Conservation (phyloP, 2,797 vertebrate genomes). For the Rhinatrema bivittatum region DNA sequence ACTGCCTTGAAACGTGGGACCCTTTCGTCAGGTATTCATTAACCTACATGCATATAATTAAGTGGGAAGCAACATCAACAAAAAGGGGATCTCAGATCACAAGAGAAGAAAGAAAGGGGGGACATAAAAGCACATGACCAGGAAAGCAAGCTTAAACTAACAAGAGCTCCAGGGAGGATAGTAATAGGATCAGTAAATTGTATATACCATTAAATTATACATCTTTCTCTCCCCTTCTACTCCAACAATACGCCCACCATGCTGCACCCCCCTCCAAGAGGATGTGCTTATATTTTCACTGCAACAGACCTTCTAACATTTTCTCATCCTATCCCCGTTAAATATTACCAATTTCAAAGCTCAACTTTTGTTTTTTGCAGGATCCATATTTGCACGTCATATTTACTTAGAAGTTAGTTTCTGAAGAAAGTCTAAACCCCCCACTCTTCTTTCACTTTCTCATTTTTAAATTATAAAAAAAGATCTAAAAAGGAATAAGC, state of each 20-base stretch:
- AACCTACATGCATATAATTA: conserved; percentile 88
- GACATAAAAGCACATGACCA: conserved; percentile 68
- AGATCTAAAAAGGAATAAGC: conserved; percentile 32
- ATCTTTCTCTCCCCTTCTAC: conserved; percentile 76
- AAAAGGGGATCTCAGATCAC: conserved; percentile 73
- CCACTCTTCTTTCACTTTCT: conserved; percentile 51
- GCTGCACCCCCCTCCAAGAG: conserved; percentile 64
- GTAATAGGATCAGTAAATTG: conserved; percentile 72
- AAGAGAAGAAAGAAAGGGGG: conserved; percentile 61
- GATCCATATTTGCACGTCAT: conserved; percentile 69
- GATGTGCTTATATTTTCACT: conserved; percentile 62
- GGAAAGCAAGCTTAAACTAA: conserved; percentile 79
- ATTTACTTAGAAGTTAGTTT: conserved; percentile 76
- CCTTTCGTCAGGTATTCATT: conserved; percentile 87
- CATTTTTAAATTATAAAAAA: conserved; percentile 44
- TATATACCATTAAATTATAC: conserved; percentile 86
- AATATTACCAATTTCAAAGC: conserved; percentile 51
- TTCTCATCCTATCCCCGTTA: conserved; percentile 33
- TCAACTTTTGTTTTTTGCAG: conserved; percentile 64
- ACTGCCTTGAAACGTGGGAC: conserved; percentile 84
- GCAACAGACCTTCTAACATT: conserved; percentile 57
- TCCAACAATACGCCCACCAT: conserved; percentile 80
- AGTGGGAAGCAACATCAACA: conserved; percentile 70
- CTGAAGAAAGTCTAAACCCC: conserved; percentile 49
- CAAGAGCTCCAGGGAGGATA: conserved; percentile 73